Evolutionary conservation across 2,888 invertebrate genomes (phyloP), one percentile per base, ranked within the genome.

Genomic region (Galeruca laticollis): DNA sequence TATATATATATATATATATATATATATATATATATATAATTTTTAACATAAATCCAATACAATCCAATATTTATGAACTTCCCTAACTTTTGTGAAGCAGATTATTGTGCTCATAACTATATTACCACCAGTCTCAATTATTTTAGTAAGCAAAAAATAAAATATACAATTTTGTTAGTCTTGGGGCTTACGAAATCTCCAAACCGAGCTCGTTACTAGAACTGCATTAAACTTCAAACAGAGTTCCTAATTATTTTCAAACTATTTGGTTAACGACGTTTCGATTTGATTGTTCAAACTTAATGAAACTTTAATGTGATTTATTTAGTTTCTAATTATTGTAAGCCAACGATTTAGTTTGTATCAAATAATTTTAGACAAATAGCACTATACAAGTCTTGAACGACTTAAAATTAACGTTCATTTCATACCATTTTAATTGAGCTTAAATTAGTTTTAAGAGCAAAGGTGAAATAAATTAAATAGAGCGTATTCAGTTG

Each of bases 401-500:
- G 6, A n/a, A 40, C 40, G 40, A n/a, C n/a, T n/a, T 40, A n/a
- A 40, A n/a, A 40, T 40, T 40, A n/a, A 40, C n/a, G 40, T 40
- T 40, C 13, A n/a, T 40, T 40, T 40, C 1, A 40, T 5, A 40
- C 13, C n/a, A 11, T n/a, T 6, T 40, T n/a, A 40, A 40, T 40
- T 40, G 3, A 40, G 13, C 2, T n/a, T n/a, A n/a, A 40, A 40
- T 40, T 40, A 40, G n/a, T n/a, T 40, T n/a, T n/a, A 40, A 40
- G 13, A 6, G 40, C n/a, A 40, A 40, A 40, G n/a, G 40, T 40
- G n/a, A 40, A 40, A 11, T 40, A n/a, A 40, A 40, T 40, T 40
- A 40, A n/a, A 1, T 40, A 40, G n/a, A 40, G 6, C 40, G n/a
- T 40, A 13, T 40, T 40, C 6, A 6, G 26, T 5, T 26, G 26